These are phyloP conservation scores for Trogon surrucura DNA, from an alignment of 2,113 vertebrate species.

Conservation along the genomic window DNA sequence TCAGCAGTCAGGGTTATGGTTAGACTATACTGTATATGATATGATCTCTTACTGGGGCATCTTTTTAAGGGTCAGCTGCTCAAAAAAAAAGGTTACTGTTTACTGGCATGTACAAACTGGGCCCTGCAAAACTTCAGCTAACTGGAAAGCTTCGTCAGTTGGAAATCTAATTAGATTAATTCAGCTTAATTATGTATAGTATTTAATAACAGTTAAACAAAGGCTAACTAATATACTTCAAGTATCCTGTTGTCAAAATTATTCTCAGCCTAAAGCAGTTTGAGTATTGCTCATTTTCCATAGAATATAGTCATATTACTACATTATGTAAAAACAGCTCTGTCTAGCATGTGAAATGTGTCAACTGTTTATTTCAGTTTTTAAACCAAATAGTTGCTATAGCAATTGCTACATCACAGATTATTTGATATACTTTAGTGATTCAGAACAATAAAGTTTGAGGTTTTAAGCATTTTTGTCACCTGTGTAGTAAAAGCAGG, in stretches of 20 bases:
- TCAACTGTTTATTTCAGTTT: not conserved
- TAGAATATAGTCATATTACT: not conserved
- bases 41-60: constrained; percentile 22
- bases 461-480: not conserved
- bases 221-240: not conserved
- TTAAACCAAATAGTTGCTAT: not conserved
- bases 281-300: not conserved
- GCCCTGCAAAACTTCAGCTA: constrained; percentile 28
- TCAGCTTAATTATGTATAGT: constrained; percentile 25
- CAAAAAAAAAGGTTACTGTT: constrained; percentile 36
- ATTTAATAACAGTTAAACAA: not conserved
- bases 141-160: constrained; percentile 35
- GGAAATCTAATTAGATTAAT: constrained; percentile 55
- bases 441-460: not conserved
- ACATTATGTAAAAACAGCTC: not conserved
- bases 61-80: constrained; percentile 39
- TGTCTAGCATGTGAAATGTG: not conserved
- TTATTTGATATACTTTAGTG: not conserved
- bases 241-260: not conserved
- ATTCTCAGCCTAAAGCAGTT: not conserved
- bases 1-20: not conserved
- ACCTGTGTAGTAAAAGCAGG: not conserved
- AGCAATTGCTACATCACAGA: not conserved
- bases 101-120: constrained; percentile 12
- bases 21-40: constrained; percentile 19